Evolutionary conservation across 2,113 vertebrate species (phyloP).

Genomic region (Grammomys dolichurus): DNA sequence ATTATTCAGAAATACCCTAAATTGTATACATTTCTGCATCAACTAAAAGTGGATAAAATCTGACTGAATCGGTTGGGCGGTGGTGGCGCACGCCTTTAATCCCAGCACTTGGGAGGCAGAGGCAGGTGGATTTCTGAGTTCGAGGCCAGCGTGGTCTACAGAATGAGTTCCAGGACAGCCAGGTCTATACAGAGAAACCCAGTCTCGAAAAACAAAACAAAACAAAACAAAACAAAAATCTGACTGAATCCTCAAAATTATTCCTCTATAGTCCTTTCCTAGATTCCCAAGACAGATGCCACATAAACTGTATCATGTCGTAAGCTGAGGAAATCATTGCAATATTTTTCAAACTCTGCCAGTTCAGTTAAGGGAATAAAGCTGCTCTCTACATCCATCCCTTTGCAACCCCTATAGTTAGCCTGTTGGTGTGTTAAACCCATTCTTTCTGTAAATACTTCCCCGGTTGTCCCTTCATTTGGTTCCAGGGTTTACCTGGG

Average conservation of each 20-base stretch:
- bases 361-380: background rate
- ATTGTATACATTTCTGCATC: slow-evolving; percentile 13
- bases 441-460: background rate
- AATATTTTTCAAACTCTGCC: background rate
- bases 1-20: background rate
- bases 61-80: background rate
- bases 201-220: too few species aligned
- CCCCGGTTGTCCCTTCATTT: background rate
- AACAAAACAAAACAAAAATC: background rate
- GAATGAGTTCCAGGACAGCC: too few species aligned
- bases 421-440: background rate
- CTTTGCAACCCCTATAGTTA: background rate
- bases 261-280: background rate
- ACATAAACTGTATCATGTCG: background rate
- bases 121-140: too few species aligned
- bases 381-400: background rate
- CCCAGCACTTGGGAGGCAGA: too few species aligned
- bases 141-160: too few species aligned
- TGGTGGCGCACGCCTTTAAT: too few species aligned
- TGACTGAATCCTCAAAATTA: slow-evolving; percentile 16
- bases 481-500: background rate
- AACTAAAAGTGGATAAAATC: background rate
- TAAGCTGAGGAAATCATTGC: background rate
- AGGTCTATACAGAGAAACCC: too few species aligned
- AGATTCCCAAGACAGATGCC: background rate